Evolutionary conservation across 2,113 vertebrate species (phyloP).

Genomic region (Dicrurus megarhynchus): DNA sequence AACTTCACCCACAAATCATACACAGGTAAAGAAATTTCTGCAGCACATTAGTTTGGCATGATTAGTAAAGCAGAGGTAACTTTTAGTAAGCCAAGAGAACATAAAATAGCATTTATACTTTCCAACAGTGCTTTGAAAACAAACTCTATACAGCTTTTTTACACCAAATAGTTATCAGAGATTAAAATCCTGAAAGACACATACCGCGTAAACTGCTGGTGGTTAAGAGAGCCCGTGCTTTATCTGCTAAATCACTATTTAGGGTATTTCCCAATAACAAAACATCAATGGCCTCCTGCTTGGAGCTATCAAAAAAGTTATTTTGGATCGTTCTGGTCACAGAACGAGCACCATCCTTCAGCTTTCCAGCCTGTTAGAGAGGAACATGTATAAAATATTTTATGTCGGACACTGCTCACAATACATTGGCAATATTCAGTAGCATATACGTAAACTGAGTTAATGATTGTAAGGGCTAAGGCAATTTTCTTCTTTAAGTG

Average conservation of each 20-base stretch:
- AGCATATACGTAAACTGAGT: neutral
- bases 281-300: conserved; percentile 98
- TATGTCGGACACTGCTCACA: conserved; percentile 52
- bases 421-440: conserved; percentile 38
- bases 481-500: neutral
- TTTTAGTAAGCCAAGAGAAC: conserved; percentile 14
- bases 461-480: neutral
- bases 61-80: conserved; percentile 59
- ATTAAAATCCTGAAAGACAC: conserved; percentile 68
- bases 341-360: conserved; percentile 97
- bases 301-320: conserved; percentile 99
- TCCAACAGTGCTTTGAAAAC: conserved; percentile 35
- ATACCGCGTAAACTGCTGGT: conserved; percentile 95
- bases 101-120: conserved; percentile 26
- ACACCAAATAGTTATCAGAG: conserved; percentile 53
- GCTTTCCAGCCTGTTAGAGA: conserved; percentile 87
- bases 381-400: conserved; percentile 60
- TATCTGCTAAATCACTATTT: conserved; percentile 97
- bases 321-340: conserved; percentile 99
- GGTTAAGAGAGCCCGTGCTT: conserved; percentile 95
- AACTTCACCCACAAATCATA: neutral
- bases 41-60: neutral
- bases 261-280: conserved; percentile 95
- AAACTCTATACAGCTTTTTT: conserved; percentile 41
- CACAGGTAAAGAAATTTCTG: neutral